Evolutionary conservation across 92 coral and sea anemone genomes (phyloP), one percentile per base, ranked within the genome.

Genomic region (Meandrina meandrites): DNA sequence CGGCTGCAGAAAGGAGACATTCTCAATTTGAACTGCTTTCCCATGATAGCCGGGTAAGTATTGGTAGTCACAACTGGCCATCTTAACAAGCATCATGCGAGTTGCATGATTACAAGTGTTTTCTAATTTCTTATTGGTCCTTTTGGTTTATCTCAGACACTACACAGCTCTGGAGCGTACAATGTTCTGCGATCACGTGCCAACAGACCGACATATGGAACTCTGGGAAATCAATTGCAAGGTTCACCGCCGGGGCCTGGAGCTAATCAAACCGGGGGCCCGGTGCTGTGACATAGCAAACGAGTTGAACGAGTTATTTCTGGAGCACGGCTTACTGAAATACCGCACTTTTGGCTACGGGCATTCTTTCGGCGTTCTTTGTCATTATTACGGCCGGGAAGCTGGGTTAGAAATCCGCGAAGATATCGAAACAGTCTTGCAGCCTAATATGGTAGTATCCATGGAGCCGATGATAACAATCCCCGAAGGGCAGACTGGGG

Each of bases 401-500:
- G 98, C 98, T 64, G 97, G 94, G 51, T 84, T 94, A 19, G 98
- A 96, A 90, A 58, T 96, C 36, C 93, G 98, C 47, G 98, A 96
- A 87, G 95, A 96, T 42, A 86, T 92, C 12, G 98, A 96, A 35
- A 94, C 98, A 28, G 92, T 92, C 35, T 62, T 96, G 36, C 86
- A 96, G 72, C 97, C 98, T 16, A 94, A 94, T 82, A 96, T 96
- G 98, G 98, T 96, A 17, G 81, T 96, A 11, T 94, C 98, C 42
- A 96, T 96, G 97, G 98, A 96, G 83, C 98, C 98, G 10, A 94
- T 92, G 95, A 79, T 96, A 27, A 96, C 98, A n/a, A 87, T 96
- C 3, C 98, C 97, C 30, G 98, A 96, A 81, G 93, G 95, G 51
- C 84, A 92, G 87, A 85, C 94, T 60, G 98, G 98, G 48, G 97